phyloP scores from a whole-genome alignment of 2,113 vertebrate genomes.

The Picathartes gymnocephalus region DNA sequence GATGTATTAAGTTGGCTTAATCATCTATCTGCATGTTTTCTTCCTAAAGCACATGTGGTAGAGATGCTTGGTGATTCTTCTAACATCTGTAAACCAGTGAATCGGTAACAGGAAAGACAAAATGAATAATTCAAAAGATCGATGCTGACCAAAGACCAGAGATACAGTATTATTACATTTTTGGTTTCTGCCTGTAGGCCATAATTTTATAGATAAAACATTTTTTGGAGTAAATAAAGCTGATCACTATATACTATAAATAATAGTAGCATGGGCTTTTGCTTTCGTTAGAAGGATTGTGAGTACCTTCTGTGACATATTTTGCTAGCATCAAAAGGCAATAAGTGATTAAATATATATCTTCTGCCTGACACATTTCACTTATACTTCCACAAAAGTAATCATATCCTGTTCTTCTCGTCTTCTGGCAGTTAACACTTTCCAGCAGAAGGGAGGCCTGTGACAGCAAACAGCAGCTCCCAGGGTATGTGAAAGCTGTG shows the following conservation, averaged over 20 bases:
- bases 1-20: not conserved
- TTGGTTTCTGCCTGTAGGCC: not conserved
- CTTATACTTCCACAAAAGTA: not conserved
- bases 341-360: not conserved
- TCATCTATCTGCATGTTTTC: not conserved
- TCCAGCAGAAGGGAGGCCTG: not conserved
- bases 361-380: not conserved
- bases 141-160: not conserved
- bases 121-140: not conserved
- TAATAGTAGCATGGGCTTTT: not conserved
- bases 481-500: not conserved
- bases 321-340: not conserved
- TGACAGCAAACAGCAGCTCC: not conserved
- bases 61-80: not conserved
- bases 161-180: not conserved
- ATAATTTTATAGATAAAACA: not conserved
- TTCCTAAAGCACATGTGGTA: not conserved
- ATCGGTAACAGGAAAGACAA: not conserved
- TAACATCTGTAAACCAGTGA: not conserved
- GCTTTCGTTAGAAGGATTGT: not conserved
- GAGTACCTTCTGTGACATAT: not conserved
- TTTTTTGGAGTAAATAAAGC: not conserved
- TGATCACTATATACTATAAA: not conserved
- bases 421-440: not conserved
- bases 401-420: not conserved